Evolutionary conservation across 2,888 invertebrate species (phyloP).

Genomic region (Romanomermis culicivorax): DNA sequence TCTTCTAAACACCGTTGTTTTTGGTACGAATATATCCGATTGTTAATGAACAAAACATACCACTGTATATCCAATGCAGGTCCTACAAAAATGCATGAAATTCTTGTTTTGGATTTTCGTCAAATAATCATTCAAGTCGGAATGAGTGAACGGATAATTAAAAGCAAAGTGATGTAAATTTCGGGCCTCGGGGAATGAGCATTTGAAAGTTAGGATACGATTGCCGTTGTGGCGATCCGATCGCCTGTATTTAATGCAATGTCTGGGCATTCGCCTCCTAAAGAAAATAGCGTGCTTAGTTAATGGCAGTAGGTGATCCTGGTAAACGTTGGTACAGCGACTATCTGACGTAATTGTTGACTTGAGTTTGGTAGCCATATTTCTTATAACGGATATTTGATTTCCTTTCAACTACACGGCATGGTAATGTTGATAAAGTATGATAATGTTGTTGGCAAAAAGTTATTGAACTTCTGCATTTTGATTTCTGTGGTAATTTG

Average conservation of each 20-base stretch:
- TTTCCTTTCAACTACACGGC: too few relatives aligned
- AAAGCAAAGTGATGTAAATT: conserved; percentile 85
- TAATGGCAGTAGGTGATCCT: too few relatives aligned
- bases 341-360: too few relatives aligned
- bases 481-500: too few relatives aligned
- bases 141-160: conserved; percentile 84
- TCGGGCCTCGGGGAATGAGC: conserved; percentile 79
- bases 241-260: conserved; percentile 68
- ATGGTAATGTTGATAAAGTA: too few relatives aligned
- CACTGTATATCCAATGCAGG: conserved; percentile 43
- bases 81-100: too few relatives aligned
- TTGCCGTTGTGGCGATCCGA: conserved; percentile 68
- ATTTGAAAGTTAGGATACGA: conserved; percentile 74
- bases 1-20: conserved; percentile 47
- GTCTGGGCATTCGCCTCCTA: conserved; percentile 49
- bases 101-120: conserved; percentile 49
- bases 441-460: too few relatives aligned
- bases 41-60: conserved; percentile 42
- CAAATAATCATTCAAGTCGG: conserved; percentile 61
- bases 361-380: too few relatives aligned
- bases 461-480: too few relatives aligned
- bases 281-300: conserved; percentile 14
- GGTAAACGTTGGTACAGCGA: too few relatives aligned
- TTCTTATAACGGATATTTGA: too few relatives aligned
- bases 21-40: conserved; percentile 24